These are phyloP conservation scores for Neoascia interrupta DNA, from an alignment of 2,888 invertebrate genomes.

Conservation along the genomic window DNA sequence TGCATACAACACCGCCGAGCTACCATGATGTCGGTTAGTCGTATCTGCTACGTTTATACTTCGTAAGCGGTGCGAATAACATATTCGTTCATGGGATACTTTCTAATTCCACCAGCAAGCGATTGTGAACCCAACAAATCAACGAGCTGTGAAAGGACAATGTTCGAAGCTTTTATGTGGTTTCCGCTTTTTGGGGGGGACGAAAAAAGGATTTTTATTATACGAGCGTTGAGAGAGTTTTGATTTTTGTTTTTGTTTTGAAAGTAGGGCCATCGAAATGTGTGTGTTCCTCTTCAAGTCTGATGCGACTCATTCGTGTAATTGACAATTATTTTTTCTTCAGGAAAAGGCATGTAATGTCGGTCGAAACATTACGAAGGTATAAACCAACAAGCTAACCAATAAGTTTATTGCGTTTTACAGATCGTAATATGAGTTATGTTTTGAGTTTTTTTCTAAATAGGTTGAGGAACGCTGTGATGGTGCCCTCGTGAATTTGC, in stretches of 20 bases:
- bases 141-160: conserved; percentile 69
- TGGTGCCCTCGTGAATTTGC: too few relatives aligned
- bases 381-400: too few relatives aligned
- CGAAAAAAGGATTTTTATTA: conserved; percentile 57
- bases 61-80: conserved; percentile 39
- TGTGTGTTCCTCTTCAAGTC: conserved; percentile 4
- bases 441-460: too few relatives aligned
- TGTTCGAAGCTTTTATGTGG: conserved; percentile 67
- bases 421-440: too few relatives aligned
- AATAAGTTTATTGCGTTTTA: too few relatives aligned
- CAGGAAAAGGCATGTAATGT: conserved; percentile 12
- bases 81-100: conserved; percentile 30
- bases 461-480: too few relatives aligned
- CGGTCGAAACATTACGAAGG: background rate
- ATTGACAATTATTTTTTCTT: conserved; percentile 29
- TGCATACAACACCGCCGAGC: too few relatives aligned
- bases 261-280: background rate
- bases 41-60: background rate
- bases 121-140: conserved; percentile 44
- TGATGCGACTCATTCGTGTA: conserved; percentile 7
- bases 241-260: conserved; percentile 5
- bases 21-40: too few relatives aligned
- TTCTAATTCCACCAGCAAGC: conserved; percentile 29
- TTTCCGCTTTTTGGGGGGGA: conserved; percentile 57
- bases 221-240: conserved; percentile 39